phyloP scores from a whole-genome alignment of 2,888 invertebrate species.

The Caradrina clavipalpis region DNA sequence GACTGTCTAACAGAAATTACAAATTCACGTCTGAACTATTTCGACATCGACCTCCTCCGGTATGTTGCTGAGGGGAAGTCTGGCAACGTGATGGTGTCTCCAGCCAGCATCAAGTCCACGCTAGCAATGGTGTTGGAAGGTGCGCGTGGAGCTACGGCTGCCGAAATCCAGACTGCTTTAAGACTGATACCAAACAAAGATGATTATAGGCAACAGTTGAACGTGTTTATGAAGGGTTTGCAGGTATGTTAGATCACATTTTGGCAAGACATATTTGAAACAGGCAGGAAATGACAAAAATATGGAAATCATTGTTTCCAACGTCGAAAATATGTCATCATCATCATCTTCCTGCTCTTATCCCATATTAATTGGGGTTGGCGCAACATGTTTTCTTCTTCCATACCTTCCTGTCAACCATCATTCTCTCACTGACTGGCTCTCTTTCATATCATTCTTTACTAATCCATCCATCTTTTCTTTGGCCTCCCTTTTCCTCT shows the following conservation, averaged over 20 bases:
- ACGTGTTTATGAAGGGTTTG: constrained; percentile 74
- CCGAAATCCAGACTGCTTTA: constrained; percentile 90
- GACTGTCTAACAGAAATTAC: constrained; percentile 64
- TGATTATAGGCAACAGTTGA: constrained; percentile 80
- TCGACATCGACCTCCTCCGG: constrained; percentile 90
- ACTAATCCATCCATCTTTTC: too few species aligned
- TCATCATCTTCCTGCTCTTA: too few species aligned
- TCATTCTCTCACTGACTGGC: too few species aligned
- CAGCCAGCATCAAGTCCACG: constrained; percentile 92
- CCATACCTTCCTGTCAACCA: too few species aligned
- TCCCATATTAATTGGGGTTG: too few species aligned
- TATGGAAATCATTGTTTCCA: background rate
- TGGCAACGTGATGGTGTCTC: constrained; percentile 92
- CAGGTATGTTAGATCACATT: constrained; percentile 67
- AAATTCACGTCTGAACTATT: constrained; percentile 86
- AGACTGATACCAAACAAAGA: constrained; percentile 86
- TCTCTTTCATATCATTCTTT: too few species aligned
- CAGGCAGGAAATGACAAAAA: background rate
- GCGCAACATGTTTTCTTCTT: too few species aligned
- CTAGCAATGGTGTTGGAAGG: constrained; percentile 92
- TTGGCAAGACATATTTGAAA: background rate
- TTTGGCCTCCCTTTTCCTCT: too few species aligned
- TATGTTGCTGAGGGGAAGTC: constrained; percentile 79
- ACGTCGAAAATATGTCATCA: background rate
- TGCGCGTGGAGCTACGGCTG: constrained; percentile 89